A percentile compares a stretch with the other conserved stretches of the same genome.
Evolutionary conservation across 2,797 vertebrate species (phyloP).

Genomic region (Chiloscyllium punctatum): DNA sequence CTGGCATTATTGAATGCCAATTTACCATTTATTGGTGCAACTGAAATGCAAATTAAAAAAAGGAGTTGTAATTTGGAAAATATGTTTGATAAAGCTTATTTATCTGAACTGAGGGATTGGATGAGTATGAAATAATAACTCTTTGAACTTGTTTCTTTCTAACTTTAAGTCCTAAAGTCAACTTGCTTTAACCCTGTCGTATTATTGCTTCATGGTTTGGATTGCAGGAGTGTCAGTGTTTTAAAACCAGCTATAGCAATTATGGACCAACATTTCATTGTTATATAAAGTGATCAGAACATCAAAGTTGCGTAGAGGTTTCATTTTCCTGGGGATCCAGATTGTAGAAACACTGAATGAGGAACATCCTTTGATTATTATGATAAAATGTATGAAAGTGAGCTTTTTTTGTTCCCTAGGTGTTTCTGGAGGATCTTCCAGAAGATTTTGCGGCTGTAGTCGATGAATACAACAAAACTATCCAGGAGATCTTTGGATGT

Average conservation of each 20-base stretch:
- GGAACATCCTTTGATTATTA: not conserved
- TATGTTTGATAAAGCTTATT: not conserved
- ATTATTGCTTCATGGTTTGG: not conserved
- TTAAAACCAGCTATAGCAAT: not conserved
- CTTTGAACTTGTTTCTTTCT: not conserved
- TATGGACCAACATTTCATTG: not conserved
- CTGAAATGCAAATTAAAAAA: not conserved
- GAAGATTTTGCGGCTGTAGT: conserved; percentile 52
- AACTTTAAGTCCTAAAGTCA: not conserved
- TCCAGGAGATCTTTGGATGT: conserved; percentile 50
- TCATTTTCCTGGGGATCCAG: not conserved
- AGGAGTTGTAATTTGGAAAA: not conserved
- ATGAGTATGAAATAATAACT: not conserved
- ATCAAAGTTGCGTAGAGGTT: not conserved
- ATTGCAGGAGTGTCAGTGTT: not conserved
- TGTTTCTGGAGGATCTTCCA: conserved; percentile 57
- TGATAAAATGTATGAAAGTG: not conserved
- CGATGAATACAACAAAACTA: conserved; percentile 50
- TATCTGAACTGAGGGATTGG: not conserved
- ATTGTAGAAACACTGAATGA: not conserved
- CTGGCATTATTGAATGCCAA: not conserved
- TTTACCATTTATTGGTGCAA: not conserved
- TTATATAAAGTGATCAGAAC: not conserved
- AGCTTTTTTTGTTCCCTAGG: conserved; percentile 39
- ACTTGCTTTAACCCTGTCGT: too few species aligned